Conservation (phyloP, 2,113 vertebrate genomes). For the Serilophus lunatus region DNA sequence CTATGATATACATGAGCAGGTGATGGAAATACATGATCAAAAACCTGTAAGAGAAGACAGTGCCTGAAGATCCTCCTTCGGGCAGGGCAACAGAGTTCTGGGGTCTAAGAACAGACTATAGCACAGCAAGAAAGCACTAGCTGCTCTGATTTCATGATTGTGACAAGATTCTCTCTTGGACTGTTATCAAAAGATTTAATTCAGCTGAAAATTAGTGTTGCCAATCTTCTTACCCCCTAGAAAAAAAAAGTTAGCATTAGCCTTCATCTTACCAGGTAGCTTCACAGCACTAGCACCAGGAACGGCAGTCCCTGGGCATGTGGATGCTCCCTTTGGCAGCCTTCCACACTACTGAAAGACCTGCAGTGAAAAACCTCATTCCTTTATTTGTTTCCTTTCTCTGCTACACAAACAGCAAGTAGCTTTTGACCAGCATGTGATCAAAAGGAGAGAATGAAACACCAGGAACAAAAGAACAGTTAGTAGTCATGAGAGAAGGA, state of each 20-base stretch:
- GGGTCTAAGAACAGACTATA: fast-evolving
- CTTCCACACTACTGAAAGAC: neutral
- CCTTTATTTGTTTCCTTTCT: neutral
- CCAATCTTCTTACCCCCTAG: neutral
- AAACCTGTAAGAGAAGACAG: neutral
- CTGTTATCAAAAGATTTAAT: neutral
- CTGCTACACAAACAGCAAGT: neutral
- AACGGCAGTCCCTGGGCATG: neutral
- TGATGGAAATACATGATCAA: neutral
- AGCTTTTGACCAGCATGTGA: neutral
- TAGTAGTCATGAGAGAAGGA: neutral
- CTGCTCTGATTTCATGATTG: neutral
- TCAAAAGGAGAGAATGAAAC: neutral
- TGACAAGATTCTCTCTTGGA: neutral
- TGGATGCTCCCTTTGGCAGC: neutral
- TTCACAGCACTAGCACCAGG: neutral
- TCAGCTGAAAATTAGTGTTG: neutral
- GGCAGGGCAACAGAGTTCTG: neutral
- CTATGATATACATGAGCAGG: neutral
- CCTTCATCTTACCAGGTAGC: neutral
- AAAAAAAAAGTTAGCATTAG: neutral
- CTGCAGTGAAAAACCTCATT: neutral
- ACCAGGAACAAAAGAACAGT: neutral
- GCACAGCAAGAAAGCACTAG: neutral
- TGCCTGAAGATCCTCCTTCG: neutral